Conservation (phyloP, 2,797 vertebrate species). For the Schizopygopsis malacanthus region DNA sequence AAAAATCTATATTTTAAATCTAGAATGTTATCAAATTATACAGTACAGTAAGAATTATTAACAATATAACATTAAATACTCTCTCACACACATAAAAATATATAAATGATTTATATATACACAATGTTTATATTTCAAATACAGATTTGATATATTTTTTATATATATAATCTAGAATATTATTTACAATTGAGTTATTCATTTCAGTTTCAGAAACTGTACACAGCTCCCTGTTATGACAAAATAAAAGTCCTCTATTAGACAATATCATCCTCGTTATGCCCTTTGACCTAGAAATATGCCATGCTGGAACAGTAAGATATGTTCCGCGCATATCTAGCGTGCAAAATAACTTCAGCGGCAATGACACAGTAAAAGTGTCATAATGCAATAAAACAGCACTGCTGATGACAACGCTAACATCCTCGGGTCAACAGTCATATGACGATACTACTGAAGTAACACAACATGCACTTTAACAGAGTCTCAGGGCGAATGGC, state of each 20-base stretch:
- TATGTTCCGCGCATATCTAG: not conserved
- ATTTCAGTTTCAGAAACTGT: not conserved
- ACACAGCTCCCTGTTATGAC: not conserved
- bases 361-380: not conserved
- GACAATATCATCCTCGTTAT: not conserved
- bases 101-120: too few species aligned
- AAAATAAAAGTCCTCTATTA: not conserved
- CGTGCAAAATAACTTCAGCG: not conserved
- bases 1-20: too few species aligned
- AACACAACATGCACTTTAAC: not conserved
- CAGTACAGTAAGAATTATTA: too few species aligned
- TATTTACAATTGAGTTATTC: too few species aligned
- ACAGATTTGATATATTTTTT: too few species aligned
- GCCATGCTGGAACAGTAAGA: not conserved
- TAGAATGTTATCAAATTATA: too few species aligned
- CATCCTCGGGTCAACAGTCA: not conserved
- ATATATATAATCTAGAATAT: too few species aligned
- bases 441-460: not conserved
- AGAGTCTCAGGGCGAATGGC: not conserved
- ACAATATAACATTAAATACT: too few species aligned
- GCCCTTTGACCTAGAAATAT: not conserved
- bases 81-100: too few species aligned
- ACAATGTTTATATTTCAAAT: too few species aligned
- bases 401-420: not conserved
- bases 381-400: conserved; percentile 20